Base-by-base conservation (phyloP, 2,797 vertebrate genomes). In the Hippopotamyrus pictus region DNA sequence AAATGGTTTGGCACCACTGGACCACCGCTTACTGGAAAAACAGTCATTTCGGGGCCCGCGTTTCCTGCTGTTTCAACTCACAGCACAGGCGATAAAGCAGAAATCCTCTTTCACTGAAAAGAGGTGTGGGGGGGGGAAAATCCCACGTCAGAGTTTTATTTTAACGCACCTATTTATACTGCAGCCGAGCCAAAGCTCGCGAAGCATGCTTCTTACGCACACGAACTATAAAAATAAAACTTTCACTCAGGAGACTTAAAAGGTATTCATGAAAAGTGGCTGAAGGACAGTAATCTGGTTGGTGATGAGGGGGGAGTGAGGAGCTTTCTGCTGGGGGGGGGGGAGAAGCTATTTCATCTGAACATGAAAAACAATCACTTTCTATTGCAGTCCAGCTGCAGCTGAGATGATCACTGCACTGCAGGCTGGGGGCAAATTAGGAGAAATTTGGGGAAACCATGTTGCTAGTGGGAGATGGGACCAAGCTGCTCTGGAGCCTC, bases 191-290 rank as follows among this genome's bases (percentile, higher is more conserved):
- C 44, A 22, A 83, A 83, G 37, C 79, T 83, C n/a, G 44, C 8
- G 0, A 83, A 83, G 79, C 79, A 48, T 48, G 44, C 44, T 76
- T 82, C 22, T 76, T 37, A 89, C 25, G 73, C 65, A 79, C 86
- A 87, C 41, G 69, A 51, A 82, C 29, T 88, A 25, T 54, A 88
- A 33, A 88, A 88, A 88, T 33, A 88, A 79, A 79, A 37, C 88
- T 33, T 79, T 54, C 44, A 88, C 88, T 79, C 46, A n/a, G 69
- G 69, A 88, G 88, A 76, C 69, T 79, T 79, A 46, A 53, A 46
- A 14, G 48, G 65, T 50, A 54, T 79, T 76, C 69, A 19, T 88
- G 46, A 83, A 88, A 76, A 53, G 14, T 82, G 69, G 46, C 37
- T 50, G 59, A 69, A 88, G 88, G 69, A 76, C 65, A 88, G 48